phyloP scores from a whole-genome alignment of 1,140 invertebrate genomes.

The Macrobrachium nipponense region DNA sequence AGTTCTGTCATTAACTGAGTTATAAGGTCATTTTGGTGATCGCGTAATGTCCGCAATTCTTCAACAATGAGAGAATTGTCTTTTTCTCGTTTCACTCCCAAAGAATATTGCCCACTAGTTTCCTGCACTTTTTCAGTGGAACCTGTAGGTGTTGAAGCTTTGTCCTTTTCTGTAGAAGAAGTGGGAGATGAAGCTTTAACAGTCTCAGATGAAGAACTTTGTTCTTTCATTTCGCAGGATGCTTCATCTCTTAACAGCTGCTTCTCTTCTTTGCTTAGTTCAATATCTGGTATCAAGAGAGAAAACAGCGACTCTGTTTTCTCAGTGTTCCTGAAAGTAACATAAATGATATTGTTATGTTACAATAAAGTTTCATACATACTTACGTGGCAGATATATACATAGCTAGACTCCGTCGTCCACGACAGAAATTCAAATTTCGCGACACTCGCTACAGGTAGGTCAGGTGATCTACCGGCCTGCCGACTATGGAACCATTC shows the following conservation, averaged over 20 bases:
- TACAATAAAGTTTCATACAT: too few species aligned
- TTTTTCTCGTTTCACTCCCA: conserved; percentile 21
- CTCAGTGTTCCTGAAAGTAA: conserved; percentile 37
- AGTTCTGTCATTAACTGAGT: conserved; percentile 51
- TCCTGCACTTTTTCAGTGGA: background rate
- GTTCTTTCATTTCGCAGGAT: background rate
- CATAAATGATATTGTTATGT: too few species aligned
- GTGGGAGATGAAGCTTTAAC: background rate
- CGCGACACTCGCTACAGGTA: too few species aligned
- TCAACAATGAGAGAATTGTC: conserved; percentile 32
- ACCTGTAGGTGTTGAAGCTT: conserved; percentile 1
- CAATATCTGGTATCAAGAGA: conserved; percentile 6
- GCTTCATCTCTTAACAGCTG: background rate
- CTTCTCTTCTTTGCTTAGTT: background rate
- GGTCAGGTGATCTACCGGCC: too few species aligned
- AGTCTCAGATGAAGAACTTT: background rate
- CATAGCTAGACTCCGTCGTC: too few species aligned
- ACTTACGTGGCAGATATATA: too few species aligned
- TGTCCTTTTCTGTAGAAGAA: background rate
- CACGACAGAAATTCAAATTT: too few species aligned
- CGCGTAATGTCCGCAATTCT: conserved; percentile 23
- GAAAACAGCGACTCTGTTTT: conserved; percentile 41
- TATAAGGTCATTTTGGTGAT: conserved; percentile 41
- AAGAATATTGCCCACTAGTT: background rate
- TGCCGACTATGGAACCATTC: too few species aligned